Evolutionary conservation across 2,113 vertebrate species (phyloP), one percentile per base, ranked within the genome.

Genomic region (Murina feae): DNA sequence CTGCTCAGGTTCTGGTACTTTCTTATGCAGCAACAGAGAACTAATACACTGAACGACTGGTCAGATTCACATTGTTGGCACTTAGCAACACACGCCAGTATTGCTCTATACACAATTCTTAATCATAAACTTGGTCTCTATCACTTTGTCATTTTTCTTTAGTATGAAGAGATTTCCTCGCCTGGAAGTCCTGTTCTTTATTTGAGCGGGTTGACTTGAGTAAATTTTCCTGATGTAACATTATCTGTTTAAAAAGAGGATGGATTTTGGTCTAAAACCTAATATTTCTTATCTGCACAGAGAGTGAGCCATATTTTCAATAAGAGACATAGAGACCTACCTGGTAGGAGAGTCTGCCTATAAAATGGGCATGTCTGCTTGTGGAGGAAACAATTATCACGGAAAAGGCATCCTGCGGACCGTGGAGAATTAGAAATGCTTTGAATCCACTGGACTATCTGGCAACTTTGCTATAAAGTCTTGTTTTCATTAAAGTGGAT

Each of bases 401-500:
- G 30, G 79, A 72, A 89, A 91, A 96, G 96, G 65, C 51, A 49
- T 58, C 90, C 30, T 44, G 53, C 44, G 16, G 53, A 35, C 66
- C 95, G 80, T n/a, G 74, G 90, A 94, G 91, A 96, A 96, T 60
- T 21, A 84, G 94, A 97, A 84, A 25, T 83, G 55, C 30, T 95
- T 87, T 90, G 47, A 81, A 23, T 91, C 47, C 63, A n/a, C 53
- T 96, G 71, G 9, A 87, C 47, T 91, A 85, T 89, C 86, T 97
- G 51, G 94, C 83, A 28, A 47, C 21, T 94, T 91, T 87, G 74
- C 89, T 95, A 63, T 93, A 18, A 96, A 32, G n/a, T 60, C 96
- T 90, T 96, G 90, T 90, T 98, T 93, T 88, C 92, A 95, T 93
- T 84, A 97, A 96, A 91, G 93, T 86, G 76, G 83, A 63, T 84